Evolutionary conservation across 2,797 vertebrate genomes (phyloP).

Genomic region (Todus mexicanus): DNA sequence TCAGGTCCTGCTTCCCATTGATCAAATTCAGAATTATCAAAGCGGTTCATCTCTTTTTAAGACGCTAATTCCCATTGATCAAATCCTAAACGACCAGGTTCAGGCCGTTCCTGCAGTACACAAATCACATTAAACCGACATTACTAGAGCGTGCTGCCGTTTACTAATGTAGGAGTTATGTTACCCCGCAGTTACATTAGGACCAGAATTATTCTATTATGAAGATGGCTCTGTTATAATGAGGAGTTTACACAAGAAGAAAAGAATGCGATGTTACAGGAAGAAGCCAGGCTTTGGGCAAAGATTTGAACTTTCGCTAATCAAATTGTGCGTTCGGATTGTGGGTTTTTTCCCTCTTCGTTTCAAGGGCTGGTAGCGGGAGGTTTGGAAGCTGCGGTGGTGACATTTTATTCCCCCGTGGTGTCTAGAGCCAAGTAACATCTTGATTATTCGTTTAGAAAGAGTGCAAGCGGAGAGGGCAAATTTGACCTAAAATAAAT

Average conservation of each 20-base stretch:
- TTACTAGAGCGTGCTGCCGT: constrained; percentile 73
- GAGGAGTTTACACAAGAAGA: constrained; percentile 78
- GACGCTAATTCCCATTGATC: constrained; percentile 77
- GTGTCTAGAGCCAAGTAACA: constrained; percentile 50
- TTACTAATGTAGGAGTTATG: constrained; percentile 69
- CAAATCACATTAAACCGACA: constrained; percentile 81
- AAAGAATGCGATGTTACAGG: constrained; percentile 70
- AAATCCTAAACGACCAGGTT: constrained; percentile 72
- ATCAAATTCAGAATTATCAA: constrained; percentile 77
- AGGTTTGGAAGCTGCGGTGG: constrained; percentile 56
- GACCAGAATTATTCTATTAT: constrained; percentile 77
- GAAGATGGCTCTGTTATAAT: constrained; percentile 77
- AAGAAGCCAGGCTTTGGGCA: constrained; percentile 69
- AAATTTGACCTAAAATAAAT: constrained; percentile 39
- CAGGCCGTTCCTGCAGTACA: constrained; percentile 72
- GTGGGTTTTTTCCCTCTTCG: constrained; percentile 35
- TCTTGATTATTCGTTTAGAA: constrained; percentile 68
- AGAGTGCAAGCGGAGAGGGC: neutral
- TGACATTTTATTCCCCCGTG: constrained; percentile 72
- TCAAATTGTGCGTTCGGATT: constrained; percentile 72
- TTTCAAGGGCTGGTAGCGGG: constrained; percentile 66
- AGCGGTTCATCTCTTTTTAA: constrained; percentile 74
- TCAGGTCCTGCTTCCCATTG: constrained; percentile 50
- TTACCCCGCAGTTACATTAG: constrained; percentile 75
- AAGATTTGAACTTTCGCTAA: constrained; percentile 76